Conservation (phyloP, 2,797 vertebrate genomes). For the Champsocephalus gunnari region DNA sequence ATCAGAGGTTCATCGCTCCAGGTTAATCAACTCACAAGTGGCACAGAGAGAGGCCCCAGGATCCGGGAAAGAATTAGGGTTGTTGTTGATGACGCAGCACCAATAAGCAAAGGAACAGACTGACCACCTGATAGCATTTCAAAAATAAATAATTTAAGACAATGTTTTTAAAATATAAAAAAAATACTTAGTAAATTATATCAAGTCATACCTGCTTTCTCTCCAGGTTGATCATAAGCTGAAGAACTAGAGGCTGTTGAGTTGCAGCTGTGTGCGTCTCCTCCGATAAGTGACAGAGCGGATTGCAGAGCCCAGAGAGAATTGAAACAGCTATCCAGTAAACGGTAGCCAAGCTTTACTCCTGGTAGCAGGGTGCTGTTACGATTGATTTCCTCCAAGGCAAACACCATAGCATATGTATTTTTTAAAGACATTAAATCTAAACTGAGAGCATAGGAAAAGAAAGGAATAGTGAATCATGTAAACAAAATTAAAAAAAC, state of each 20-base stretch:
- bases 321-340: constrained; percentile 62
- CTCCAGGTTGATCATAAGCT: background rate
- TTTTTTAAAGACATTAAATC: constrained; percentile 68
- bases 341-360: constrained; percentile 67
- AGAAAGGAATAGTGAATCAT: background rate
- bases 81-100: constrained; percentile 71
- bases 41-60: constrained; percentile 72
- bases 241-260: background rate
- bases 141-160: background rate
- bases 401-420: constrained; percentile 76
- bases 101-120: constrained; percentile 76
- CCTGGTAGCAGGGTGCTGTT: constrained; percentile 64
- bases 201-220: constrained; percentile 22
- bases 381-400: constrained; percentile 77
- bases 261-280: constrained; percentile 51
- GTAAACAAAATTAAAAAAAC: background rate
- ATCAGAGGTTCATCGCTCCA: background rate
- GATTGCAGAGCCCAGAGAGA: constrained; percentile 63
- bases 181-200: background rate
- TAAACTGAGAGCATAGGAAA: constrained; percentile 74
- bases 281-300: constrained; percentile 61
- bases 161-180: background rate
- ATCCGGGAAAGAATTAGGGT: constrained; percentile 71
- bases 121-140: constrained; percentile 8
- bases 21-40: constrained; percentile 68